These are phyloP conservation scores for Takifugu ocellatus DNA, from an alignment of 2,797 vertebrate genomes.

Conservation along the genomic window DNA sequence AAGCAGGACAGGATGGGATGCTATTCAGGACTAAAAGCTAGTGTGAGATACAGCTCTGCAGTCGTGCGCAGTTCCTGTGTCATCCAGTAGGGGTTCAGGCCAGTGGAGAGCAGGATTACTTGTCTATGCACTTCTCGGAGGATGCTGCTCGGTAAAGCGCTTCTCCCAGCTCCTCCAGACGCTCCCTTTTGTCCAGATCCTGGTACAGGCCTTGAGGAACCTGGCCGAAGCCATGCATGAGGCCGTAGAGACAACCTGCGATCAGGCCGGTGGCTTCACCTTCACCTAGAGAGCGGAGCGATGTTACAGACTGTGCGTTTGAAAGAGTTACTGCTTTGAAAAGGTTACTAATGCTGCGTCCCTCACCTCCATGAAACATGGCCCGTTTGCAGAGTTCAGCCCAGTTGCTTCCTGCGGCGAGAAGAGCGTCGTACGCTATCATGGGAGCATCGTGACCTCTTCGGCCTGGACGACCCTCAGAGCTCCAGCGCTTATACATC, in stretches of 20 bases:
- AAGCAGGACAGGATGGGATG: constrained; percentile 20
- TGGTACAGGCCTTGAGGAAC: constrained; percentile 83
- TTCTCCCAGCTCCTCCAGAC: constrained; percentile 84
- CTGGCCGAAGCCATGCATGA: constrained; percentile 82
- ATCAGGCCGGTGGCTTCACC: constrained; percentile 89
- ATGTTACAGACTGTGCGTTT: constrained; percentile 16
- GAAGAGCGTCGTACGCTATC: constrained; percentile 94
- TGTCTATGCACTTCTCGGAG: constrained; percentile 90
- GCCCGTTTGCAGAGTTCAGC: constrained; percentile 86
- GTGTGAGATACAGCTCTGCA: constrained; percentile 27
- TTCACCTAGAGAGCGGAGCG: constrained; percentile 77
- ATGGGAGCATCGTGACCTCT: constrained; percentile 95
- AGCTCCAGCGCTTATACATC: constrained; percentile 95
- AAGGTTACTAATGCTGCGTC: not conserved
- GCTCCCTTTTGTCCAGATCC: constrained; percentile 83
- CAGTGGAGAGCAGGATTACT: constrained; percentile 79
- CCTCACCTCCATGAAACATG: constrained; percentile 94
- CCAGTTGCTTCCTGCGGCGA: constrained; percentile 86
- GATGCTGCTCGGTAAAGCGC: constrained; percentile 82
- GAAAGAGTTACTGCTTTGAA: not conserved
- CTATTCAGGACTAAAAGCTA: constrained; percentile 17
- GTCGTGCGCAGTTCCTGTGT: constrained; percentile 51
- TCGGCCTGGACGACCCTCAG: constrained; percentile 87
- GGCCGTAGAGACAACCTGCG: constrained; percentile 88
- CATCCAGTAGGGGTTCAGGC: constrained; percentile 48